Evolutionary conservation across 2,888 invertebrate genomes (phyloP).

Genomic region (Drosophila yooni): DNA sequence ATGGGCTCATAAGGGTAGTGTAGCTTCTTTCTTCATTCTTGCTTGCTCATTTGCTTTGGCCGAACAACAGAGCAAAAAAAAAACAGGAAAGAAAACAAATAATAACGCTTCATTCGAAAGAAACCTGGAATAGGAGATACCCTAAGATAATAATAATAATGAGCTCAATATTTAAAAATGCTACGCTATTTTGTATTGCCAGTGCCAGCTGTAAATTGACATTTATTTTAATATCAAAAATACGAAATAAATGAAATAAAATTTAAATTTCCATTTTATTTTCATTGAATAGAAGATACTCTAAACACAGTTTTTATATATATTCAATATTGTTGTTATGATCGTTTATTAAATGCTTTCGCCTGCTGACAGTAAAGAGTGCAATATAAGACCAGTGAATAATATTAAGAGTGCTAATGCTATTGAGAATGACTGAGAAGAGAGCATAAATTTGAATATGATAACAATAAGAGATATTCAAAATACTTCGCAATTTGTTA

Average conservation of each 20-base stretch:
- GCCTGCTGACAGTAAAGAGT: too few species aligned
- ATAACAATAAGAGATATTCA: too few species aligned
- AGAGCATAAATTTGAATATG: too few species aligned
- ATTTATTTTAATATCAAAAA: not conserved
- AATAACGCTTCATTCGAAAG: not conserved
- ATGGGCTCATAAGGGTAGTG: conserved; percentile 46
- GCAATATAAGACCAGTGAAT: too few species aligned
- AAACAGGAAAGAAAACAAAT: not conserved
- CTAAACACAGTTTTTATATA: too few species aligned
- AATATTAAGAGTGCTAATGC: too few species aligned
- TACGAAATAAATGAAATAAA: not conserved
- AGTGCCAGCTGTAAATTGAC: too few species aligned
- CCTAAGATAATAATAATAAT: not conserved
- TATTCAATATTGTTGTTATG: too few species aligned
- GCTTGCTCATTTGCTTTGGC: conserved; percentile 49
- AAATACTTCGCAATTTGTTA: too few species aligned
- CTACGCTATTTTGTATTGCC: not conserved
- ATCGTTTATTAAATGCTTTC: too few species aligned
- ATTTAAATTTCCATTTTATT: not conserved
- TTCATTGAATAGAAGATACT: too few species aligned
- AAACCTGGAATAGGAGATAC: not conserved
- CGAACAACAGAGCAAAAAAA: conserved; percentile 16
- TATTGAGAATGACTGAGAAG: too few species aligned
- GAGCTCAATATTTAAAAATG: not conserved
- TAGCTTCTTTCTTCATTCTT: conserved; percentile 25